Base-by-base conservation (phyloP, 1,140 invertebrate species). In the Dreissena rostriformis region DNA sequence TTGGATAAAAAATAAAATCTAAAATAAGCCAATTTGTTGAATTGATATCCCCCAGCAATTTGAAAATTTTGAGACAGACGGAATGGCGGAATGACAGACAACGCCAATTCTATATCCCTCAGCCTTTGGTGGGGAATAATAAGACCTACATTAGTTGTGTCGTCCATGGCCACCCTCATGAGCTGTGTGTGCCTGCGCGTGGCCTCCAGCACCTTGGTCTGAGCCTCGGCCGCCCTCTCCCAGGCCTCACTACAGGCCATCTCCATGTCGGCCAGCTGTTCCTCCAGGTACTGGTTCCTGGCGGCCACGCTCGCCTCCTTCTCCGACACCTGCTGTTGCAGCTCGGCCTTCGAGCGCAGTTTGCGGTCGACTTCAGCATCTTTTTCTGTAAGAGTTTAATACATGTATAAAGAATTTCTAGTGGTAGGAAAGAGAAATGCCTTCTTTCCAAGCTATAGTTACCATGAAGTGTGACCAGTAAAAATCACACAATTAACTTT, bases 161-260 rank as follows among this genome's bases (percentile, higher is more conserved):
- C 90, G 80, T 94, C 92, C 90, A 94, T 91, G 14, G 93, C 92
- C 74, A 90, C 88, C 83, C 92, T 92, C 29, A 94, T 80, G 51
- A 91, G 78, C 53, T 90, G 29, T 53, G 89, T 91, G 73, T 94
- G 92, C 19, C 85, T 53, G 71, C 87, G 88, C 11, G 90, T 90
- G 14, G 86, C 73, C n/a, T 88, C 73, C 8, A 90, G 77, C 12
- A 91, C 87, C 66, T 85, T 76, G 17, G 87, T 82, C 79, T 91
- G 89, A 5, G 84, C 78, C 53, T 86, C 85, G 7, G 89, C 26
- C 6, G 91, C 90, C 28, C 87, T 76, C 28, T 85, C 68, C 0
- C 85, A 55, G 1, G 52, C 55, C 52, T 85, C 86, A 22, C 84
- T 82, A 65, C 87, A 84, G 0, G 65, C 79, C 10, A 85, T 88